Percentiles rank a stretch among this genome's conserved stretches.
Evolutionary conservation across 2,888 invertebrate species (phyloP).

Genomic region (Drosophila tanythrix): DNA sequence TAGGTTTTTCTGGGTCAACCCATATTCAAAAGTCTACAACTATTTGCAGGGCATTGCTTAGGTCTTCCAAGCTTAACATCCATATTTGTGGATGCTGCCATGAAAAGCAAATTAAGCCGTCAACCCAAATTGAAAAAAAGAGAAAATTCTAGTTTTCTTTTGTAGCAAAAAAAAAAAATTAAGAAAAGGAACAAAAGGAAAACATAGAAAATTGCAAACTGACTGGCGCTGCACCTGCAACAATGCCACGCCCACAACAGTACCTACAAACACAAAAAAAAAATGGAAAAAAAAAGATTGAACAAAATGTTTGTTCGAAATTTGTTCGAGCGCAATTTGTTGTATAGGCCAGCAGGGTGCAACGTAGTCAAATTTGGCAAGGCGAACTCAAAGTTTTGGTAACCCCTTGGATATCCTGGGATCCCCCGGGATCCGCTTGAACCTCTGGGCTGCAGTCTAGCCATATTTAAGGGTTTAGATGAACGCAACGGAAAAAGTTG

Average conservation of each 20-base stretch:
- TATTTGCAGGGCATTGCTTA: slow-evolving; percentile 15
- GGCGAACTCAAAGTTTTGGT: slow-evolving; percentile 43
- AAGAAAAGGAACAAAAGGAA: neutral
- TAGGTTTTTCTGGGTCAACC: neutral
- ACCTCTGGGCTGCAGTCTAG: slow-evolving; percentile 35
- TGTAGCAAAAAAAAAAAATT: slow-evolving; percentile 7
- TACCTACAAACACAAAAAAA: slow-evolving; percentile 1
- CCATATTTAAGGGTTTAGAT: slow-evolving; percentile 63
- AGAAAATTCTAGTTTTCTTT: slow-evolving; percentile 27
- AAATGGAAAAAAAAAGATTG: slow-evolving; percentile 24
- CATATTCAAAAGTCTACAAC: neutral
- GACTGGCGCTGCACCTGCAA: slow-evolving; percentile 63
- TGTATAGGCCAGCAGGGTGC: slow-evolving; percentile 19
- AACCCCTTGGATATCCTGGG: neutral
- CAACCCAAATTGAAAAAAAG: slow-evolving; percentile 41
- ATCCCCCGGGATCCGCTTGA: neutral
- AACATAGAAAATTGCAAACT: slow-evolving; percentile 37
- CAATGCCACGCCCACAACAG: slow-evolving; percentile 55
- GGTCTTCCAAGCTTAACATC: neutral
- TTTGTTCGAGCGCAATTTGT: slow-evolving; percentile 63
- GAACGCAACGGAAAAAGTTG: slow-evolving; percentile 46
- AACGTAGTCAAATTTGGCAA: slow-evolving; percentile 43
- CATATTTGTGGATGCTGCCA: slow-evolving; percentile 36
- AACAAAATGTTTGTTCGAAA: slow-evolving; percentile 73
- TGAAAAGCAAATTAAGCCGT: slow-evolving; percentile 80